These are phyloP conservation scores for Mercenaria mercenaria DNA, from an alignment of 1,140 invertebrate genomes.

Conservation along the genomic window DNA sequence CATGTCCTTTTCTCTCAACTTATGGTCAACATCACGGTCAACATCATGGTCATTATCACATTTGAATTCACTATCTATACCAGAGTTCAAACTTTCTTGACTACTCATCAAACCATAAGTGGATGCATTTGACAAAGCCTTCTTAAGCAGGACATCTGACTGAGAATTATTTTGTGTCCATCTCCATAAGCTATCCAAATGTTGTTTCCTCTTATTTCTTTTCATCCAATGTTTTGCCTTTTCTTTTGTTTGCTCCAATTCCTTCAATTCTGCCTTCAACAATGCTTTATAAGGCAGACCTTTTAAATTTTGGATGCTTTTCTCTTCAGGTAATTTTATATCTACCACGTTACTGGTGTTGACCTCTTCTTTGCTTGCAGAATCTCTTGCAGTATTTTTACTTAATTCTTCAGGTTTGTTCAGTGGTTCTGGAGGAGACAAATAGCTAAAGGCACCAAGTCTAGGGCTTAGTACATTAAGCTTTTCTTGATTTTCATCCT, in stretches of 20 bases:
- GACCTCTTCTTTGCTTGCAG: neutral
- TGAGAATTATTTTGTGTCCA: neutral
- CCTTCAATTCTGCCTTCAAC: neutral
- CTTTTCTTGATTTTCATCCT: too few species aligned
- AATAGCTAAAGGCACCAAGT: conserved; percentile 26
- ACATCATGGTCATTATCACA: neutral
- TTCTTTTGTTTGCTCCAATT: conserved; percentile 11
- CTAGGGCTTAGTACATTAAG: neutral
- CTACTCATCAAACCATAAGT: neutral
- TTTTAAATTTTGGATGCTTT: neutral
- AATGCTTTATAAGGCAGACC: neutral
- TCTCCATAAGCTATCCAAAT: neutral
- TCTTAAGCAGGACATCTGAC: neutral
- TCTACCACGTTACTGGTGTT: neutral
- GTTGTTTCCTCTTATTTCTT: conserved; percentile 40
- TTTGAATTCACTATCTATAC: neutral
- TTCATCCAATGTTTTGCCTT: neutral
- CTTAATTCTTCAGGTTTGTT: neutral
- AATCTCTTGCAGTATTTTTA: neutral
- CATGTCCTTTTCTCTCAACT: neutral
- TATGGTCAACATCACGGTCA: neutral
- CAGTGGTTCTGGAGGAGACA: conserved; percentile 16
- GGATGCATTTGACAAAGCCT: neutral
- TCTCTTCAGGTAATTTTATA: neutral
- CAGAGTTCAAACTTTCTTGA: neutral